A percentile compares a stretch with the other conserved stretches of the same genome.
Evolutionary conservation across 2,113 vertebrate species (phyloP).

Genomic region (Phyllostomus hastatus): DNA sequence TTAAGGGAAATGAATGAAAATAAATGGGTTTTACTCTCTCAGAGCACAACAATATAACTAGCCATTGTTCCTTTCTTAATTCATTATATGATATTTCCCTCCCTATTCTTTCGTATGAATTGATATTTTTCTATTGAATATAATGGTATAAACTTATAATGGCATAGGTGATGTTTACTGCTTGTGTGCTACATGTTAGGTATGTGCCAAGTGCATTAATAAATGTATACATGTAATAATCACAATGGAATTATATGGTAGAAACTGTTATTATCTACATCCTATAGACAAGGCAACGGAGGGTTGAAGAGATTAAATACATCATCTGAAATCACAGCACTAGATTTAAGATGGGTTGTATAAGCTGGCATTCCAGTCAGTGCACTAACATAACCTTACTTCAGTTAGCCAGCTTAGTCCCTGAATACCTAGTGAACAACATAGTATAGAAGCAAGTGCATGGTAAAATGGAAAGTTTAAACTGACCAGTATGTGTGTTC

Average conservation of each 20-base stretch:
- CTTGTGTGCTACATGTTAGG: neutral
- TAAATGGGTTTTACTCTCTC: neutral
- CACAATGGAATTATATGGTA: fast-evolving
- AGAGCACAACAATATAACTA: neutral
- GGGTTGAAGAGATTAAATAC: neutral
- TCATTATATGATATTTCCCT: neutral
- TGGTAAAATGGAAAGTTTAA: neutral
- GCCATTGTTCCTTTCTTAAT: neutral
- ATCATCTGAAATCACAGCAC: neutral
- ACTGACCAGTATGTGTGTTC: fast-evolving
- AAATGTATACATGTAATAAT: fast-evolving
- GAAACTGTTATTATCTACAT: fast-evolving
- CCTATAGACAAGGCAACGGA: neutral
- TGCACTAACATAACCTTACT: neutral
- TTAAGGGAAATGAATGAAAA: neutral
- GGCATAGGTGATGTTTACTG: too few species aligned
- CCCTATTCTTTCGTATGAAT: neutral
- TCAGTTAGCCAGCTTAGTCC: neutral
- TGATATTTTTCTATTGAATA: neutral
- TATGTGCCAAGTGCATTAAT: too few species aligned
- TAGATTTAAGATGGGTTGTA: too few species aligned
- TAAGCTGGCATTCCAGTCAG: fast-evolving
- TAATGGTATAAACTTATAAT: neutral
- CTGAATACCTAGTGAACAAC: neutral
- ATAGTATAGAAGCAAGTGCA: neutral